These are phyloP conservation scores for Triops cancriformis DNA, from an alignment of 1,140 invertebrate species.

Conservation along the genomic window DNA sequence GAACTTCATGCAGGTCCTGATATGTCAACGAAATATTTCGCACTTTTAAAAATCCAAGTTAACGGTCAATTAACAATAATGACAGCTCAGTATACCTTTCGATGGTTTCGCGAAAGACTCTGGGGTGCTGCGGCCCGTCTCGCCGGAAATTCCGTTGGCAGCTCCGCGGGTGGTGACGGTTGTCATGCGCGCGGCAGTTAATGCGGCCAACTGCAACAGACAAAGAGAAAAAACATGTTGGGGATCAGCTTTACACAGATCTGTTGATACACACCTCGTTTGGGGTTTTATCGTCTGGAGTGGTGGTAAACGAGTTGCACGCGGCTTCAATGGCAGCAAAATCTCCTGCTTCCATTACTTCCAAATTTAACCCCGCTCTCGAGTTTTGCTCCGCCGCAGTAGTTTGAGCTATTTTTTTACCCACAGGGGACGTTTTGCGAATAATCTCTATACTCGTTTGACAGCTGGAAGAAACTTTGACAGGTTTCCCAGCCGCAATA, in stretches of 20 bases:
- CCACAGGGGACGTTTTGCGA: slow-evolving; percentile 17
- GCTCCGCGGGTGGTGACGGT: background rate
- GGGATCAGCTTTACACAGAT: slow-evolving; percentile 1
- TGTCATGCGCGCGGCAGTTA: background rate
- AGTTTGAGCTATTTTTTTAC: slow-evolving; percentile 6
- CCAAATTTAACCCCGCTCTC: slow-evolving; percentile 15
- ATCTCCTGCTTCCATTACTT: slow-evolving; percentile 3
- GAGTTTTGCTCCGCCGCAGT: background rate
- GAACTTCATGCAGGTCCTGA: too few relatives aligned
- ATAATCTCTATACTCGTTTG: slow-evolving; percentile 19
- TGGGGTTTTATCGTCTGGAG: background rate
- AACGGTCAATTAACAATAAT: background rate
- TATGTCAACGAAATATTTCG: background rate
- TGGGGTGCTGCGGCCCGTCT: background rate
- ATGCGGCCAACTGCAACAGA: background rate
- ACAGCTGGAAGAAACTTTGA: slow-evolving; percentile 24
- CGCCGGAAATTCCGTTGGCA: background rate
- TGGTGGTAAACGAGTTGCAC: background rate
- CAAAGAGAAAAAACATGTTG: background rate
- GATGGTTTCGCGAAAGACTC: slow-evolving; percentile 25
- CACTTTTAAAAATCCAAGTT: background rate
- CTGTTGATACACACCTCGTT: background rate
- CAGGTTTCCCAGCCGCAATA: background rate
- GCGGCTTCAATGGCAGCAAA: slow-evolving; percentile 12
- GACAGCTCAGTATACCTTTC: slow-evolving; percentile 16